phyloP scores from a whole-genome alignment of 2,888 invertebrate genomes.

The Patella ulyssiponensis region DNA sequence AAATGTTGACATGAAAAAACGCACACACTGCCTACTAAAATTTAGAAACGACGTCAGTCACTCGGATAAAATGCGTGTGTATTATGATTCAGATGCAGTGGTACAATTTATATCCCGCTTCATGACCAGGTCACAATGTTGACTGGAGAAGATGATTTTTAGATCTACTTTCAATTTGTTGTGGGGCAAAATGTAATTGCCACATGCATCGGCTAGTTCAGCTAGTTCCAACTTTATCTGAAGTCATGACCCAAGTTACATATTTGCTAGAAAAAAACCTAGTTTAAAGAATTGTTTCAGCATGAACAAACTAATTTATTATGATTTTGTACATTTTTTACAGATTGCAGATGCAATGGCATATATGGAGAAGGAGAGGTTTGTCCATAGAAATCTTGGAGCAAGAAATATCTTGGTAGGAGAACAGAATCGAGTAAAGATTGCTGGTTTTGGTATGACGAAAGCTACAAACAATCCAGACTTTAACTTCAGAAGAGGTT shows the following conservation, averaged over 20 bases:
- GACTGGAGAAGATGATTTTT: no score
- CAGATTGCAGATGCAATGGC: constrained; percentile 72
- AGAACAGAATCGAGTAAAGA: constrained; percentile 68
- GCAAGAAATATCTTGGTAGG: constrained; percentile 70
- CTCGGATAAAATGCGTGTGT: no score
- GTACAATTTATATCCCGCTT: no score
- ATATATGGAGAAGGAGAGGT: constrained; percentile 71
- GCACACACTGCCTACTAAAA: no score
- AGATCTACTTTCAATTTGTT: no score
- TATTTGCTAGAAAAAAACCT: background rate
- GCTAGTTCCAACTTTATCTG: no score
- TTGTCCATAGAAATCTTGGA: constrained; percentile 70
- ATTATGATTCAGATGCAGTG: no score
- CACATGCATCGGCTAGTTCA: no score
- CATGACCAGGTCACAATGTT: no score
- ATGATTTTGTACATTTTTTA: background rate
- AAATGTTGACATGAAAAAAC: no score
- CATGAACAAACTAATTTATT: background rate
- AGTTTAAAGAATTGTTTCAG: background rate
- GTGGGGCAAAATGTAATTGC: no score
- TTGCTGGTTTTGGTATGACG: constrained; percentile 73
- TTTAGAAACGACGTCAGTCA: no score
- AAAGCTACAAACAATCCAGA: constrained; percentile 65
- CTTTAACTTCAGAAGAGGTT: constrained; percentile 65
- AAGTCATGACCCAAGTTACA: background rate